These are phyloP conservation scores for Plusia festucae DNA, from an alignment of 2,888 invertebrate genomes.

Conservation along the genomic window DNA sequence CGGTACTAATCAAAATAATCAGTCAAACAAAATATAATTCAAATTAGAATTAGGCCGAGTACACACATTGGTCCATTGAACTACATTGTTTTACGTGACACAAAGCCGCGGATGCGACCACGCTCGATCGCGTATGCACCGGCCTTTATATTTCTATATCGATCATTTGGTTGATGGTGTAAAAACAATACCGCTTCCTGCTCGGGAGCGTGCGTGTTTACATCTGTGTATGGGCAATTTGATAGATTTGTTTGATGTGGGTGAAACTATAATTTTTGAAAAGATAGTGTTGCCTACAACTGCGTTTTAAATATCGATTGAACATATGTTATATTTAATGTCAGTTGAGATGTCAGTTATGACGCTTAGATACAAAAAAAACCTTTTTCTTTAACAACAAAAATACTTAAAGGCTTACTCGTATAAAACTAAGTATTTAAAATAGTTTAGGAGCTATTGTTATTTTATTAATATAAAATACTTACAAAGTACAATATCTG, in stretches of 20 bases:
- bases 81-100: conserved; percentile 76
- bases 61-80: conserved; percentile 57
- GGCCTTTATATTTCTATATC: conserved; percentile 62
- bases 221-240: conserved; percentile 21
- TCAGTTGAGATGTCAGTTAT: too few relatives aligned
- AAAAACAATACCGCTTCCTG: conserved; percentile 78
- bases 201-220: conserved; percentile 41
- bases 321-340: too few relatives aligned
- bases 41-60: conserved; percentile 10
- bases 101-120: conserved; percentile 77
- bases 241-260: not conserved
- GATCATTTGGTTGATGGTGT: conserved; percentile 71
- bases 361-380: too few relatives aligned
- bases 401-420: too few relatives aligned
- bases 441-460: not conserved
- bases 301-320: too few relatives aligned
- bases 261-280: not conserved
- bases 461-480: conserved; percentile 17
- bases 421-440: not conserved
- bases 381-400: too few relatives aligned
- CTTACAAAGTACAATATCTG: conserved; percentile 39
- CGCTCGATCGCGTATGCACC: conserved; percentile 76
- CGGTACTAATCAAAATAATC: too few relatives aligned
- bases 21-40: not conserved
- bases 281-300: too few relatives aligned